Evolutionary conservation across 2,113 vertebrate genomes (phyloP).

Genomic region (Gambusia holbrooki): DNA sequence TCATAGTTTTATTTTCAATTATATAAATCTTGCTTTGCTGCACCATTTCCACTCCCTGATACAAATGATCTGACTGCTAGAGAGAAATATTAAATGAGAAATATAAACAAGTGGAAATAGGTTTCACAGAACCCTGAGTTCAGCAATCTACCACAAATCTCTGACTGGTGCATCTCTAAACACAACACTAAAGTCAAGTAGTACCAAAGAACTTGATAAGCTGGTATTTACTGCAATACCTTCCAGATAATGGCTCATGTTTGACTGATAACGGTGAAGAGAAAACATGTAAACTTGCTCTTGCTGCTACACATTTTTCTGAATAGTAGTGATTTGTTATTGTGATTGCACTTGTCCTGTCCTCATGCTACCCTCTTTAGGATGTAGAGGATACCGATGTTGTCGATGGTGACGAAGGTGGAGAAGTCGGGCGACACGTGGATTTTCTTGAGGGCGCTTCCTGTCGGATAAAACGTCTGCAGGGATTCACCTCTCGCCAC

Average conservation of each 20-base stretch:
- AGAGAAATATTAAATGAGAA: background rate
- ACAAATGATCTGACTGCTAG: background rate
- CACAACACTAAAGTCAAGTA: background rate
- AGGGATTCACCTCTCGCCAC: slow-evolving; percentile 85
- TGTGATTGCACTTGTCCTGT: rapidly evolving
- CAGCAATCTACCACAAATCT: background rate
- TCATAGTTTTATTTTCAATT: background rate
- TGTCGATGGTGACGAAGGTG: slow-evolving; percentile 93
- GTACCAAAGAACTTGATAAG: background rate
- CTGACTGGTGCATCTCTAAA: background rate
- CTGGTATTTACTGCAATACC: background rate
- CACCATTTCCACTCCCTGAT: background rate
- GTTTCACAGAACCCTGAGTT: background rate
- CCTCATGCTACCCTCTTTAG: slow-evolving; percentile 79
- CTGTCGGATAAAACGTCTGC: slow-evolving; percentile 94
- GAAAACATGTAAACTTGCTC: background rate
- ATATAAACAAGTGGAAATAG: background rate
- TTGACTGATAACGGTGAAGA: background rate
- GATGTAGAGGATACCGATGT: slow-evolving; percentile 93
- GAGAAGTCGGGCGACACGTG: slow-evolving; percentile 88
- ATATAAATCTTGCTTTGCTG: no score
- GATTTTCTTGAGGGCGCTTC: slow-evolving; percentile 90
- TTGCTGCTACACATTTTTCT: background rate
- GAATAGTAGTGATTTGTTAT: background rate
- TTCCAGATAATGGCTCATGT: background rate